A percentile compares a stretch with the other conserved stretches of the same genome.
phyloP scores from a whole-genome alignment of 2,888 invertebrate species.

The Drosophila engyochracea region DNA sequence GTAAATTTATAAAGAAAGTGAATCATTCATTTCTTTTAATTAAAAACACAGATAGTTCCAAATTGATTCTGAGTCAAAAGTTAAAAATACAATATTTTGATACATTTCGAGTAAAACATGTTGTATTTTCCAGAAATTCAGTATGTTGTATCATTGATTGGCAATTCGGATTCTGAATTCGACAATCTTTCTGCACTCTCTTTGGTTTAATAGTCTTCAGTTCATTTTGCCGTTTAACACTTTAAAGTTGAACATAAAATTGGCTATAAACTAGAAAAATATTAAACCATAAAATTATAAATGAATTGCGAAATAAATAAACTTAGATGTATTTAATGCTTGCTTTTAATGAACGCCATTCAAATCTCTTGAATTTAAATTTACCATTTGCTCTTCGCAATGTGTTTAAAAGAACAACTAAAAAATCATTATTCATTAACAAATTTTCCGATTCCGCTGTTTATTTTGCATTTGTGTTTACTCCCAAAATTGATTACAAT shows the following conservation, averaged over 20 bases:
- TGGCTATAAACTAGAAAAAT: not conserved
- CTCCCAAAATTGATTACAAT: constrained; percentile 46
- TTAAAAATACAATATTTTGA: not conserved
- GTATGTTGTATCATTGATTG: not conserved
- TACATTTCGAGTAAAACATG: not conserved
- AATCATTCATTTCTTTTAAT: not conserved
- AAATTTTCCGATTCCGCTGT: not conserved
- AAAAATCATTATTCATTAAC: constrained; percentile 23
- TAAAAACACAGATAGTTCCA: not conserved
- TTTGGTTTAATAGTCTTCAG: not conserved
- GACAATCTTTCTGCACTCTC: not conserved
- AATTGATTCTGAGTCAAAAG: not conserved
- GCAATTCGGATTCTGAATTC: not conserved
- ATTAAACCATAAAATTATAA: not conserved
- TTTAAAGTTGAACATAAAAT: not conserved
- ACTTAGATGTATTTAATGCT: not conserved
- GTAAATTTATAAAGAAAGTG: rapidly evolving
- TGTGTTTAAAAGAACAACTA: constrained; percentile 3
- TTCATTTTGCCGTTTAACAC: not conserved
- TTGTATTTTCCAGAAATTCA: not conserved
- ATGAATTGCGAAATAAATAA: not conserved
- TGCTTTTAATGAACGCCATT: not conserved
- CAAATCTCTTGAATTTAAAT: not conserved
- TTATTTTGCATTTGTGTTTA: constrained; percentile 34
- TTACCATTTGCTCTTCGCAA: not conserved